Conservation (phyloP, 2,888 invertebrate genomes). For the Drepanosiphum platanoidis region DNA sequence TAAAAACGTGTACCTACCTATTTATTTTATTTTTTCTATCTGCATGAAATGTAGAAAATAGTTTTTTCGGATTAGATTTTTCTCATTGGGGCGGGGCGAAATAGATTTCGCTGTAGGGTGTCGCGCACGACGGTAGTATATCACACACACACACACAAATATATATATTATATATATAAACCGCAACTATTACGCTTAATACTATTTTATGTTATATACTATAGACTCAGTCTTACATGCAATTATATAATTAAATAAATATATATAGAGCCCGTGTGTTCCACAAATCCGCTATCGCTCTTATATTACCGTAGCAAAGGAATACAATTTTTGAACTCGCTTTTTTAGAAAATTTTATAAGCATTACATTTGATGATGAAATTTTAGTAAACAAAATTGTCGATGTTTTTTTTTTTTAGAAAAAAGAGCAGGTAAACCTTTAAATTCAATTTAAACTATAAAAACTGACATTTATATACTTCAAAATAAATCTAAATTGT, state of each 20-base stretch:
- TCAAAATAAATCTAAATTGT: too few species aligned
- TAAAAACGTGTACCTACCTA: not conserved
- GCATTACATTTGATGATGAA: too few species aligned
- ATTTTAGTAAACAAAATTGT: too few species aligned
- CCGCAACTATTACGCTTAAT: not conserved
- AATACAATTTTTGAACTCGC: too few species aligned
- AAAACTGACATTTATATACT: too few species aligned
- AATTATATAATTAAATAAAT: not conserved
- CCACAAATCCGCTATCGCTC: not conserved
- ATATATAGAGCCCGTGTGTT: not conserved
- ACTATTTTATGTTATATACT: not conserved
- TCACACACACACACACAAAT: not conserved
- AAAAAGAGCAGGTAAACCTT: too few species aligned
- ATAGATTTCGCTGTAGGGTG: slow-evolving; percentile 34
- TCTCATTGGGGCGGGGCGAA: not conserved
- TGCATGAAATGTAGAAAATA: not conserved
- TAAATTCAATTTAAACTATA: too few species aligned
- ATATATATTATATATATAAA: too few species aligned
- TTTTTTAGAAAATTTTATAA: too few species aligned
- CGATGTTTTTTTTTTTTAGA: too few species aligned
- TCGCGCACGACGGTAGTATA: not conserved
- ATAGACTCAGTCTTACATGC: not conserved
- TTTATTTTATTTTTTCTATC: not conserved
- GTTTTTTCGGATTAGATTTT: slow-evolving; percentile 11
- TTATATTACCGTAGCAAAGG: not conserved